Base-by-base conservation (phyloP, 2,888 invertebrate species). In the Resseliella maxima region DNA sequence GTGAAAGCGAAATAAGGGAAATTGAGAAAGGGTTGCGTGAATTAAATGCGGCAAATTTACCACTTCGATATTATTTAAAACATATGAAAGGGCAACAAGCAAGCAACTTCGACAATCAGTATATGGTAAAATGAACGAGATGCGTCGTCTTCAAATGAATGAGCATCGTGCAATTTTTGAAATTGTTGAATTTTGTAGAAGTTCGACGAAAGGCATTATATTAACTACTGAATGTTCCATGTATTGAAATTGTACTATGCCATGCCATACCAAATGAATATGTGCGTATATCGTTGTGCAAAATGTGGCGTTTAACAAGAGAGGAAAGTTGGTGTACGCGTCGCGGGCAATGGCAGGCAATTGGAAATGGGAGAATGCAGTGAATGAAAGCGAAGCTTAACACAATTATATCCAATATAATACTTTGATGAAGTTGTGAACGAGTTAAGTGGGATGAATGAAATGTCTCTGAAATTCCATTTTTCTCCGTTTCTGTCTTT, bases 381-480 rank as follows among this genome's bases (percentile, higher is more conserved):
- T 38, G 41, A 83, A 83, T 41, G 36, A 41, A 83, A 83, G 41
- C 41, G 83, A 83, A 83, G 83, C 83, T 83, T 83, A 83, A 83
- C 83, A 83, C 83, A 83, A 83, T 83, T 83, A 83, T 83, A 83
- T 41, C 72, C 72, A 72, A 72, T 72, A 72, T 72, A 72, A 72
- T 72, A 72, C 72, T 72, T 72, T 86, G 86, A 86, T 86, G 86
- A 86, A 86, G 86, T 86, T 86, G 86, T 45, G 86, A 86, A 86
- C 86, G 86, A 86, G 86, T 64, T 86, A 86, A 86, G 86, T 86
- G 64, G 72, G 86, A 86, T 86, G 64, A 86, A 86, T 86, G 86
- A 72, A 86, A 86, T 86, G 64, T 45, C 54, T 85, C 12, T 35
- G 54, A 86, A 31, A 72, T 72, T 72, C 72, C 72, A 72, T 72